Base-by-base conservation (phyloP, 2,113 vertebrate genomes). In the Lepus americanus region DNA sequence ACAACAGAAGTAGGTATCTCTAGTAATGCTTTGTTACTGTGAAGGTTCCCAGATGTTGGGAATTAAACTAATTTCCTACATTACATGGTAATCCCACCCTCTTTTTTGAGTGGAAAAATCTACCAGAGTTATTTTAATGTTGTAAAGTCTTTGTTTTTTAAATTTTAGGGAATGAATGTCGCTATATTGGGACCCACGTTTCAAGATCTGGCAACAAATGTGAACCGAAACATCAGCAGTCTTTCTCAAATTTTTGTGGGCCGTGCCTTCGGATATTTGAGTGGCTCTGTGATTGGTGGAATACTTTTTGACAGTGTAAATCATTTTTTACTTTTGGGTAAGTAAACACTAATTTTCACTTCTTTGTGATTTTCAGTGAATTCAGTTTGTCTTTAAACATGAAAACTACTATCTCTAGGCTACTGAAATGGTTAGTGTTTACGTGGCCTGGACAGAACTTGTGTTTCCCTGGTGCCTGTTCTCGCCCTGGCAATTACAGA, bases 161-260 rank as follows among this genome's bases (percentile, higher is more conserved):
- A 81, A 92, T 81, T 89, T 73, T 92, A 99, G 99, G 99, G 99
- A 22, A 98, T 99, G 99, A 98, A 98, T 73, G 98, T 99, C 94
- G 99, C 99, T 0, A 98, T 99, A 12, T 94, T 99, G 6, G 99
- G 99, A 36, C 99, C 99, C 12, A 99, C 99, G 0, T 99, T 99
- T 83, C 98, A 98, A 89, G 99, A 99, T 94, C 94, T 99, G 97
- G 99, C 99, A 33, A 67, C 95, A 64, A 99, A 99, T 6, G 99
- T 99, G 74, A 98, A 98, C 33, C 98, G 97, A 93, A 98, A 99
- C 96, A 98, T 99, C 97, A 99, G 98, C 97, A 99, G 99, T 89
- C 99, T 99, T 90, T 99, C 99, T 80, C 99, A 98, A 93, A 98
- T 99, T 97, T 99, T 99, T 39, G 98, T 99, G 19, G 99, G 99